Evolutionary conservation across 2,797 vertebrate genomes (phyloP).

Genomic region (Nannoperca australis): DNA sequence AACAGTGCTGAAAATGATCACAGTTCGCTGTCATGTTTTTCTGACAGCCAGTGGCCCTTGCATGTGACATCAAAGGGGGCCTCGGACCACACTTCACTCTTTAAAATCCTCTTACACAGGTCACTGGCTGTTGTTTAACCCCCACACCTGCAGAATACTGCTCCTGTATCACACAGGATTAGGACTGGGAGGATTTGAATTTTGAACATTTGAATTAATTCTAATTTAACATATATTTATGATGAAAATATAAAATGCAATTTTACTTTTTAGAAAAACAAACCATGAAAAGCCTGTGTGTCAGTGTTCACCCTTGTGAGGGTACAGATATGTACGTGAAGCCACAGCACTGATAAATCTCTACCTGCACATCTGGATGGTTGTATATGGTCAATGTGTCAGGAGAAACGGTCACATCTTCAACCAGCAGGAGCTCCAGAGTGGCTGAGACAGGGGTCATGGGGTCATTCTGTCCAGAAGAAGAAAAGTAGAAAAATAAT

Average conservation of each 20-base stretch:
- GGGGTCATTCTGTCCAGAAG: conserved; percentile 83
- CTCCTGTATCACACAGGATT: conserved; percentile 44
- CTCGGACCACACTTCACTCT: conserved; percentile 35
- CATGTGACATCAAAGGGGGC: conserved; percentile 39
- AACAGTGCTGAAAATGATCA: background rate
- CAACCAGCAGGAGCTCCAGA: conserved; percentile 93
- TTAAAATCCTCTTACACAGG: conserved; percentile 59
- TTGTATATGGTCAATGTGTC: conserved; percentile 91
- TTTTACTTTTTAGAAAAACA: background rate
- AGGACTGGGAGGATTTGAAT: conserved; percentile 1
- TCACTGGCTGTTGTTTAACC: conserved; percentile 62
- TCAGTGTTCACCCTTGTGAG: background rate
- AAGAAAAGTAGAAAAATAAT: conserved; percentile 7
- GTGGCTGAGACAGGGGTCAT: conserved; percentile 87
- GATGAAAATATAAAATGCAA: background rate
- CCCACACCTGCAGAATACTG: conserved; percentile 23
- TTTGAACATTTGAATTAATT: conserved; percentile 3
- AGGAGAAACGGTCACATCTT: conserved; percentile 91
- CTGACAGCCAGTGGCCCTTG: conserved; percentile 21
- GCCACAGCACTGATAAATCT: background rate
- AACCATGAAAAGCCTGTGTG: background rate
- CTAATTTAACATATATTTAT: background rate
- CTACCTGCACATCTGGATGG: conserved; percentile 91
- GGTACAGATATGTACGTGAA: background rate
- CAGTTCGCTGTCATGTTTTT: background rate